Percentiles rank a stretch among this genome's conserved stretches.
Conservation (phyloP, 2,888 invertebrate genomes). For the Selenia dentaria region DNA sequence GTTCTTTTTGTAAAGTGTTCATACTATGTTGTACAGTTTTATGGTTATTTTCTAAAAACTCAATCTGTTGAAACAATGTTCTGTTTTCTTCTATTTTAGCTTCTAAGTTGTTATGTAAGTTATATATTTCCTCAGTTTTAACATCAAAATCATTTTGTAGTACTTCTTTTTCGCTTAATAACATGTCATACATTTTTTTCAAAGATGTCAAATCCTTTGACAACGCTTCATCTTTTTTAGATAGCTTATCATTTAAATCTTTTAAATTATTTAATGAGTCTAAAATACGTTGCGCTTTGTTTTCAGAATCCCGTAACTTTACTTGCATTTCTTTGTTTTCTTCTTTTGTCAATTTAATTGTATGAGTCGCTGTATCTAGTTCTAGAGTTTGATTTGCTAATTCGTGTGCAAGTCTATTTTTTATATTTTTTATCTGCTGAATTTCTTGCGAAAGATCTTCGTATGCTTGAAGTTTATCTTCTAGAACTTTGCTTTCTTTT, state of each 20-base stretch:
- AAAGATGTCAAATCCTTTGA: conserved; percentile 42
- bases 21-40: conserved; percentile 39
- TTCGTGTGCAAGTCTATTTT: conserved; percentile 49
- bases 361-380: conserved; percentile 45
- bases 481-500: conserved; percentile 55
- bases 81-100: conserved; percentile 56
- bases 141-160: conserved; percentile 45
- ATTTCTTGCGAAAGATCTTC: conserved; percentile 47
- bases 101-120: conserved; percentile 49
- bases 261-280: conserved; percentile 19
- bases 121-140: conserved; percentile 50
- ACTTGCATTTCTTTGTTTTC: conserved; percentile 49
- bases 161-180: conserved; percentile 44
- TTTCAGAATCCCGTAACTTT: conserved; percentile 45
- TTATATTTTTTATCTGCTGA: too few relatives aligned
- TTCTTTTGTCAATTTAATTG: conserved; percentile 46
- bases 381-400: conserved; percentile 43
- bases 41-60: conserved; percentile 43
- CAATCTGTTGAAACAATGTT: conserved; percentile 44
- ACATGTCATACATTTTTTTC: conserved; percentile 38
- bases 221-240: conserved; percentile 34
- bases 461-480: conserved; percentile 46
- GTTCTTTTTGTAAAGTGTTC: conserved; percentile 48
- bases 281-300: too few relatives aligned
- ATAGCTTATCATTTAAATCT: conserved; percentile 28